Percentiles rank a stretch among this genome's conserved stretches.
Conservation (phyloP, 30 jellyfish, hydroid and myxozoan genomes). For the Sanderia malayensis region DNA sequence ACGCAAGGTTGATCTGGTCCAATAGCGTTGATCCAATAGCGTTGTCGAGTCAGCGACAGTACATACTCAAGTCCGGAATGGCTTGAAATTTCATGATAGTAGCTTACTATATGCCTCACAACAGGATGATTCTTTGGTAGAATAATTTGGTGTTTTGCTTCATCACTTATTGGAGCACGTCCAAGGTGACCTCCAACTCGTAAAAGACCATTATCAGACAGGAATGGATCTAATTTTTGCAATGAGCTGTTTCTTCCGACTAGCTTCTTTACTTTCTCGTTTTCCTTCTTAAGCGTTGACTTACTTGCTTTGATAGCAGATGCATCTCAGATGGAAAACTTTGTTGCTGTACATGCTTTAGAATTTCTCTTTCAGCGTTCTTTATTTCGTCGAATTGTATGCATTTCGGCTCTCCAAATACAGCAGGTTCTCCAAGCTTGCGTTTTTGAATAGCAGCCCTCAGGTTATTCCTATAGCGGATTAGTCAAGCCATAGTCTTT, state of each 20-base stretch:
- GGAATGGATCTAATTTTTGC: not conserved
- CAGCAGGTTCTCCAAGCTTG: too few relatives aligned
- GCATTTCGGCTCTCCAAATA: too few relatives aligned
- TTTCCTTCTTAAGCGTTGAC: too few relatives aligned
- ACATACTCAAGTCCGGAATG: not conserved
- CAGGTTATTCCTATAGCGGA: too few relatives aligned
- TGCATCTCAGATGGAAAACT: not conserved
- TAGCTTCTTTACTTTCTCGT: not conserved
- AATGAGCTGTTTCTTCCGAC: not conserved
- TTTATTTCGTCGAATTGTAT: not conserved
- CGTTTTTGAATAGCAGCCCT: too few relatives aligned
- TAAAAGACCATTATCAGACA: too few relatives aligned
- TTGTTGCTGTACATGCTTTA: not conserved
- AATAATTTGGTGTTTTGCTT: not conserved
- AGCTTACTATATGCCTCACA: not conserved
- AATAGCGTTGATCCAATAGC: too few relatives aligned
- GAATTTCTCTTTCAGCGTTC: not conserved
- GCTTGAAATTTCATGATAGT: too few relatives aligned
- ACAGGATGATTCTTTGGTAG: not conserved
- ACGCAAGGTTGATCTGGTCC: too few relatives aligned
- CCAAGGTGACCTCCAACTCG: not conserved
- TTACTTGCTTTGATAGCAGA: not conserved
- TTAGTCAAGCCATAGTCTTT: too few relatives aligned
- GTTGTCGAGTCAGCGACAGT: not conserved
- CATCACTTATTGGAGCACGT: not conserved